phyloP scores from a whole-genome alignment of 2,797 vertebrate species.

The Sebastes elongatus region DNA sequence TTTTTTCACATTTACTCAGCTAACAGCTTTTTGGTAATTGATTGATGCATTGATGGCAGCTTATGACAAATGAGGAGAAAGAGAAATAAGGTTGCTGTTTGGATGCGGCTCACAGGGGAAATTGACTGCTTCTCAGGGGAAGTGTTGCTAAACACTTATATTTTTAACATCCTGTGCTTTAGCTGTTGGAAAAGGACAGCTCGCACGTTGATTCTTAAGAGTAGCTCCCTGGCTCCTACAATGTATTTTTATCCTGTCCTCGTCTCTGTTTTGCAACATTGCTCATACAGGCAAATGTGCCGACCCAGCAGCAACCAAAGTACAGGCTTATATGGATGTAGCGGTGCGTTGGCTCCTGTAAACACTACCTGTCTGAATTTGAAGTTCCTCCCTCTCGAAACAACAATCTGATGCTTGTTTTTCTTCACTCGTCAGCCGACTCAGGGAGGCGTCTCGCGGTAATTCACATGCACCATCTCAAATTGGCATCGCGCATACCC shows the following conservation, averaged over 20 bases:
- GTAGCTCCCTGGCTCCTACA: neutral
- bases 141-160: neutral
- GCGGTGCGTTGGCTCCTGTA: constrained; percentile 10
- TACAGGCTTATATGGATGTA: constrained; percentile 8
- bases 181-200: constrained; percentile 1
- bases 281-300: constrained; percentile 12
- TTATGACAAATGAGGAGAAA: constrained; percentile 37
- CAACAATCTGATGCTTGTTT: constrained; percentile 24
- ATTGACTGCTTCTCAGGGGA: constrained; percentile 10
- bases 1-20: constrained; percentile 34
- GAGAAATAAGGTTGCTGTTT: constrained; percentile 19
- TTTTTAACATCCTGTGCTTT: neutral
- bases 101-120: constrained; percentile 11
- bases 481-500: constrained; percentile 30
- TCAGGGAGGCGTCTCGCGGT: neutral
- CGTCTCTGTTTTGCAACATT: neutral
- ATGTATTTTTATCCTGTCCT: neutral
- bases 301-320: constrained; percentile 10
- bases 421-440: constrained; percentile 20
- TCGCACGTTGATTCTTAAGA: constrained; percentile 15
- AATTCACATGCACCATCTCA: constrained; percentile 28
- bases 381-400: constrained; percentile 24
- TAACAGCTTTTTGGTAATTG: constrained; percentile 48
- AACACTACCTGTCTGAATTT: constrained; percentile 52
- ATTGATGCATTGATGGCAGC: constrained; percentile 42